A percentile compares a stretch with the other conserved stretches of the same genome.
phyloP scores from a whole-genome alignment of 2,888 invertebrate genomes.

The Colostygia pectinataria region DNA sequence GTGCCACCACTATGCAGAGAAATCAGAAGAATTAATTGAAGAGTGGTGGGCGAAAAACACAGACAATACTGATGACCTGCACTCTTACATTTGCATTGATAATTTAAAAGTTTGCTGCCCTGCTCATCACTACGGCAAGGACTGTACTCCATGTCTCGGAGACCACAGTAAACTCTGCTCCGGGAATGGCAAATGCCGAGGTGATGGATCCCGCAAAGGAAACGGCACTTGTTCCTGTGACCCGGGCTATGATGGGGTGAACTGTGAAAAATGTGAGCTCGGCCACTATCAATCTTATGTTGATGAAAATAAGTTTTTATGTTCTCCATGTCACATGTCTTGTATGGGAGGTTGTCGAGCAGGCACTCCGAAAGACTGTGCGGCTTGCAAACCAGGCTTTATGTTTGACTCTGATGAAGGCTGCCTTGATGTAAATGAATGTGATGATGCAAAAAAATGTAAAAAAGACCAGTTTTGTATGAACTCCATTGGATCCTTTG shows the following conservation, averaged over 20 bases:
- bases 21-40: slow-evolving; percentile 91
- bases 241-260: slow-evolving; percentile 89
- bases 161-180: slow-evolving; percentile 89
- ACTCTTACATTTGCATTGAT: slow-evolving; percentile 90
- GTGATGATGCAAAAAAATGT: slow-evolving; percentile 83
- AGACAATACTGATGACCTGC: slow-evolving; percentile 63
- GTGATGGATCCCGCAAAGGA: slow-evolving; percentile 96
- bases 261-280: slow-evolving; percentile 90
- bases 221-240: slow-evolving; percentile 95
- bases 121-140: slow-evolving; percentile 90
- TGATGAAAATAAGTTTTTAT: slow-evolving; percentile 88
- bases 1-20: slow-evolving; percentile 93
- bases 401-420: slow-evolving; percentile 87
- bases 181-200: slow-evolving; percentile 91
- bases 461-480: slow-evolving; percentile 91
- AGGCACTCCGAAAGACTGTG: slow-evolving; percentile 86
- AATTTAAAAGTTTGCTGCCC: slow-evolving; percentile 92
- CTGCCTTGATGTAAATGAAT: slow-evolving; percentile 94
- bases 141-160: slow-evolving; percentile 91
- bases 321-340: slow-evolving; percentile 90
- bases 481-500: slow-evolving; percentile 92
- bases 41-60: slow-evolving; percentile 91
- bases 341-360: slow-evolving; percentile 90
- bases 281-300: slow-evolving; percentile 89
- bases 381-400: slow-evolving; percentile 87